Base-by-base conservation (phyloP, 2,113 vertebrate species). In the Pelusios castaneus region DNA sequence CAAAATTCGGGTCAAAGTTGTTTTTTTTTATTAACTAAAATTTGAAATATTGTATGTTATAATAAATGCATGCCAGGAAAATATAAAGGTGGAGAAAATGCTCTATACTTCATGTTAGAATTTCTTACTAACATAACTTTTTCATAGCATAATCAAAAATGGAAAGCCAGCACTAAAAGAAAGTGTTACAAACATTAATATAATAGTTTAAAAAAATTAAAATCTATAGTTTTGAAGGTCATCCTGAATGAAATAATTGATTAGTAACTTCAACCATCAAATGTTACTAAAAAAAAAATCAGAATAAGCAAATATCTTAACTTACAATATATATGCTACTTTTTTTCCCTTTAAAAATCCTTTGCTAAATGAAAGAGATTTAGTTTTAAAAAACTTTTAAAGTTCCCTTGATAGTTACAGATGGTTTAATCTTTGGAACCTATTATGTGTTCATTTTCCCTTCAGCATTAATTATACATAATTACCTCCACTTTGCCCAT, bases 381-480 rank as follows among this genome's bases (percentile, higher is more conserved):
- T 54, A 82, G 73, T 93, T 92, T 2, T 63, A 83, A 90, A 79
- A 10, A 34, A 10, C 95, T 97, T 97, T 96, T 91, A 94, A 97
- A 97, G 93, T 97, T 97, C 93, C 94, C 96, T 91, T 96, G 97
- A 92, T 97, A 94, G 93, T 97, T 97, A 95, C 95, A 98, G 96
- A 96, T 96, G 96, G 97, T 97, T 97, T 98, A 95, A 95, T 98
- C 97, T 98, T 98, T 97, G 95, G 95, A 97, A 97, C 87, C 94
- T 86, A 97, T 97, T 98, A 97, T 80, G 95, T 78, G 82, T 97
- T 96, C 96, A 97, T 97, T 98, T 98, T 97, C 95, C 95, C 96
- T 98, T 98, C 97, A 97, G 97, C 95, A 97, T 98, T 98, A 98
- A 98, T 98, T 98, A 97, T 92, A 96, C 91, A 93, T 97, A 98